Conservation (phyloP, 1,140 invertebrate species). For the Halesus radiatus region DNA sequence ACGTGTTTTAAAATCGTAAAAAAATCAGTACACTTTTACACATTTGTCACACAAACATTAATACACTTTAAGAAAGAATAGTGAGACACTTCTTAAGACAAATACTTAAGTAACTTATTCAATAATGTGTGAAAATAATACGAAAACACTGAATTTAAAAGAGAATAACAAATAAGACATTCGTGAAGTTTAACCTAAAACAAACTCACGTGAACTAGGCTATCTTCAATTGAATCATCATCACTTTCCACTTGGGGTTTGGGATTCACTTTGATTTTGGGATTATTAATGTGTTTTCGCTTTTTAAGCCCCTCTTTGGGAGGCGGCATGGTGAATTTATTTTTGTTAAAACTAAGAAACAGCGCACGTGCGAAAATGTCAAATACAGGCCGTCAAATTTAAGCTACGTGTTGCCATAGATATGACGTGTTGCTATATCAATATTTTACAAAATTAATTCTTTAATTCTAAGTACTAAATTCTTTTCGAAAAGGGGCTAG, state of each 20-base stretch:
- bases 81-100: too few species aligned
- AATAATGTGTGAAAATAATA: too few species aligned
- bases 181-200: conserved; percentile 25
- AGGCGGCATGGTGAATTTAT: conserved; percentile 35
- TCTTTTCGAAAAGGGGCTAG: too few species aligned
- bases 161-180: background rate
- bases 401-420: background rate
- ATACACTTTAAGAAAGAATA: background rate
- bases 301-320: conserved; percentile 41
- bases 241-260: conserved; percentile 25
- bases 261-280: conserved; percentile 9
- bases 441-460: too few species aligned
- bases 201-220: background rate
- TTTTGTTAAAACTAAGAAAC: conserved; percentile 7
- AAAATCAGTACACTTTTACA: background rate
- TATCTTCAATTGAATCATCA: background rate
- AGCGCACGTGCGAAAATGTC: background rate
- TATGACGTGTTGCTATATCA: too few species aligned
- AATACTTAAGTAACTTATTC: too few species aligned
- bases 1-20: background rate
- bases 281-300: conserved; percentile 16
- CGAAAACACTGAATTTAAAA: too few species aligned
- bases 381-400: background rate
- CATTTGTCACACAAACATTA: background rate
- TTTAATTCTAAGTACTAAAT: too few species aligned